Evolutionary conservation across 2,113 vertebrate species (phyloP).

Genomic region (Leucopsar rothschildi): DNA sequence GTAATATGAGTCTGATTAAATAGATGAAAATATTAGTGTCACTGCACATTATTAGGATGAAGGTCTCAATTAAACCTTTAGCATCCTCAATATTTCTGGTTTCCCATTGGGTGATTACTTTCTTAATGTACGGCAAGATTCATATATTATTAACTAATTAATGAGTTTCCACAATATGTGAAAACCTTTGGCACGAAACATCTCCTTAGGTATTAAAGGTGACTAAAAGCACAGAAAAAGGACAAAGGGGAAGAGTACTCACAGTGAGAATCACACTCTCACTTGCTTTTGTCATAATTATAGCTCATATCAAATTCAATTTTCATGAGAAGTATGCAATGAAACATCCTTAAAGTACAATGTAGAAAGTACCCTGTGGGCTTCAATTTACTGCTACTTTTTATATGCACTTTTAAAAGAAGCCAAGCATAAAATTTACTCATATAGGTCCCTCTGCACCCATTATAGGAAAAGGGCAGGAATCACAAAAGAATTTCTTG

Average conservation of each 20-base stretch:
- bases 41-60: conserved; percentile 1
- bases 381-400: conserved; percentile 37
- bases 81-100: conserved; percentile 49
- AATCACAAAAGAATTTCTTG: background rate
- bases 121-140: conserved; percentile 56
- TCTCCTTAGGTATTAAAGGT: conserved; percentile 54
- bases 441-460: background rate
- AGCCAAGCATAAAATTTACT: conserved; percentile 54
- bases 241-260: conserved; percentile 52
- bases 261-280: conserved; percentile 33
- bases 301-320: conserved; percentile 56
- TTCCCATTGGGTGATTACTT: conserved; percentile 45
- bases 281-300: conserved; percentile 68
- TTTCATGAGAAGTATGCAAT: conserved; percentile 28
- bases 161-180: conserved; percentile 59
- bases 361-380: background rate
- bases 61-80: conserved; percentile 61
- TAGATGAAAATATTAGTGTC: background rate
- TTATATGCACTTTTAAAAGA: conserved; percentile 4
- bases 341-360: background rate
- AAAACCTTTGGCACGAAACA: conserved; percentile 66
- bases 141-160: conserved; percentile 78
- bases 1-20: background rate
- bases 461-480: background rate
- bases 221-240: conserved; percentile 64